phyloP scores from a whole-genome alignment of 37 sponge, comb jelly and placozoan genomes.

The Hormiphora californensis region DNA sequence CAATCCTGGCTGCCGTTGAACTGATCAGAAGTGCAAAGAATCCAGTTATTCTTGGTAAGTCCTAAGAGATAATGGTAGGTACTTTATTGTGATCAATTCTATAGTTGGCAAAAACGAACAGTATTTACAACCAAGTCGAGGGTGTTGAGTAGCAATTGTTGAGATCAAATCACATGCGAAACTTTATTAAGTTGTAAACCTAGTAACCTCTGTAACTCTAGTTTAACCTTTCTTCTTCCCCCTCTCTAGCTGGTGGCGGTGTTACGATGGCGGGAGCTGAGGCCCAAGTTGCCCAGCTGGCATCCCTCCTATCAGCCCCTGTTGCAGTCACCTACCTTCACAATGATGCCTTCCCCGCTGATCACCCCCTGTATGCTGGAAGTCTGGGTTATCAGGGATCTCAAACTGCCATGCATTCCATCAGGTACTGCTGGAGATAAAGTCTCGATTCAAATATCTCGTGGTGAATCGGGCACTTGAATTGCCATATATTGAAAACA shows the following conservation, averaged over 20 bases:
- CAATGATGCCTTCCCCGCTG: slow-evolving; percentile 11
- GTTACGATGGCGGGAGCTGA: slow-evolving; percentile 22
- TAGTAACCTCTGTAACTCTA: neutral
- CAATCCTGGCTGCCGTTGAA: neutral
- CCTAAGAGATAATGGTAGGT: no score
- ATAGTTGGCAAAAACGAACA: no score
- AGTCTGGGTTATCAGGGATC: slow-evolving; percentile 23
- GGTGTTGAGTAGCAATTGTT: no score
- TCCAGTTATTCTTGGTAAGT: neutral
- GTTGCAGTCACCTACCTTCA: slow-evolving; percentile 35
- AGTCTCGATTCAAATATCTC: no score
- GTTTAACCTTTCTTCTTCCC: neutral
- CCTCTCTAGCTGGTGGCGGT: neutral
- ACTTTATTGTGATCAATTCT: no score
- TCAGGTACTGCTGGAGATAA: no score
- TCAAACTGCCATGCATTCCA: slow-evolving; percentile 1
- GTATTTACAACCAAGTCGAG: no score
- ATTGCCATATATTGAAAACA: no score
- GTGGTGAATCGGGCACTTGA: no score
- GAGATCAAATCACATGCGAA: no score
- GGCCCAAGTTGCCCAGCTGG: neutral
- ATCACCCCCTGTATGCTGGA: slow-evolving; percentile 27
- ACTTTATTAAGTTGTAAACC: no score
- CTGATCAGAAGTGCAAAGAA: slow-evolving; percentile 10
- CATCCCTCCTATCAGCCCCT: slow-evolving; percentile 27